Conservation (phyloP, 2,797 vertebrate genomes). For the Tamandua tetradactyla region DNA sequence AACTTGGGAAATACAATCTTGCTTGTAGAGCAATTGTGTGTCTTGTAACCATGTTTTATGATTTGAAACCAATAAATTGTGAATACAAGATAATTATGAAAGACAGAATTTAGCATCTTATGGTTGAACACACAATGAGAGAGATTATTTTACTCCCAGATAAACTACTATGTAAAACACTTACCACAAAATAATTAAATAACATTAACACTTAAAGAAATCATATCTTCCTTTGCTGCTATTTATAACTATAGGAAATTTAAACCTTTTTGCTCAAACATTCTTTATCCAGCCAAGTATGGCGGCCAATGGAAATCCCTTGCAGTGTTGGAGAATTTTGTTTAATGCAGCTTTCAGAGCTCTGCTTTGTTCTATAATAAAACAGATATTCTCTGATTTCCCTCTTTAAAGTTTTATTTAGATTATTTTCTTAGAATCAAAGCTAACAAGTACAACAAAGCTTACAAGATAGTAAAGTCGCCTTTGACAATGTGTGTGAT, state of each 20-base stretch:
- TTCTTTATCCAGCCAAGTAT: slow-evolving; percentile 72
- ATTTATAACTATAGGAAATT: slow-evolving; percentile 67
- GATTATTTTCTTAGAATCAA: slow-evolving; percentile 51
- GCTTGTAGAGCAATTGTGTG: slow-evolving; percentile 55
- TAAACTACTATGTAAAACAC: slow-evolving; percentile 56
- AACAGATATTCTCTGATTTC: slow-evolving; percentile 66
- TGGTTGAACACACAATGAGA: slow-evolving; percentile 24
- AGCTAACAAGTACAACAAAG: slow-evolving; percentile 43
- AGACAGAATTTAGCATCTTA: slow-evolving; percentile 43
- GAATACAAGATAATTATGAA: slow-evolving; percentile 60
- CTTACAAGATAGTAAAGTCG: slow-evolving; percentile 55
- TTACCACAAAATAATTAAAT: slow-evolving; percentile 77
- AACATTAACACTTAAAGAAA: slow-evolving; percentile 45
- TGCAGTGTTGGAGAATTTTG: slow-evolving; percentile 67
- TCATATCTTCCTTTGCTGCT: slow-evolving; percentile 16
- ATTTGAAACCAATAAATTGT: slow-evolving; percentile 53
- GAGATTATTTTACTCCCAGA: slow-evolving; percentile 69
- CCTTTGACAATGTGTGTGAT: slow-evolving; percentile 40
- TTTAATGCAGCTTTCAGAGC: slow-evolving; percentile 61
- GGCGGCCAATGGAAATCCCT: slow-evolving; percentile 63
- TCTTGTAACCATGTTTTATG: slow-evolving; percentile 33
- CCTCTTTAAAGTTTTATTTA: slow-evolving; percentile 63
- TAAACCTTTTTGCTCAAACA: slow-evolving; percentile 71
- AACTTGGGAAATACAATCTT: slow-evolving; percentile 54
- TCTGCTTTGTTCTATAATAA: slow-evolving; percentile 57